Conservation (phyloP, 2,113 vertebrate species). For the Sminthopsis crassicaudata region DNA sequence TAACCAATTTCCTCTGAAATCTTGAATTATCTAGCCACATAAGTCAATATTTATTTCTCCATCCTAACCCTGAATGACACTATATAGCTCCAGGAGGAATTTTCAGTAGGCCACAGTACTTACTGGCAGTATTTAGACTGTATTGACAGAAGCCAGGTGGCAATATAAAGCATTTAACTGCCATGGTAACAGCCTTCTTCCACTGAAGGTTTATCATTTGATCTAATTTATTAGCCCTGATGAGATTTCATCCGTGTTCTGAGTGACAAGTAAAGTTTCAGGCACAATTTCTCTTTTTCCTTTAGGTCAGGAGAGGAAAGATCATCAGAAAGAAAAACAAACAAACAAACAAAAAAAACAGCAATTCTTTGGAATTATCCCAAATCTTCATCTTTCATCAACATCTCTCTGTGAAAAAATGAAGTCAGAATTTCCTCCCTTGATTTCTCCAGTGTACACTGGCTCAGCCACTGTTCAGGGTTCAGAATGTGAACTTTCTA, state of each 20-base stretch:
- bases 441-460: not conserved
- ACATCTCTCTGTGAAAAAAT: not conserved
- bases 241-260: not conserved
- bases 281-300: not conserved
- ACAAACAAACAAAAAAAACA: not conserved
- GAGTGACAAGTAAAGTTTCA: constrained; percentile 6
- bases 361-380: not conserved
- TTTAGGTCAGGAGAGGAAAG: not conserved
- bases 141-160: constrained; percentile 5
- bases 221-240: constrained; percentile 29
- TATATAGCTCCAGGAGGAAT: constrained; percentile 1
- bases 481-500: constrained; percentile 24
- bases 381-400: not conserved
- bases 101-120: constrained; percentile 2
- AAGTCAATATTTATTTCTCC: not conserved
- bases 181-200: constrained; percentile 3
- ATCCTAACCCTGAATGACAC: not conserved
- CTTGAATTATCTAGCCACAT: not conserved
- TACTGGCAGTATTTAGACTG: constrained; percentile 4
- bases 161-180: not conserved
- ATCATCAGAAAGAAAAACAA: too few species aligned
- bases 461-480: not conserved
- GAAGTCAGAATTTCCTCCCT: not conserved
- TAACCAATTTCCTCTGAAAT: not conserved
- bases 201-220: constrained; percentile 19